phyloP scores from a whole-genome alignment of 2,888 invertebrate species.

The Seladonia tumulorum region DNA sequence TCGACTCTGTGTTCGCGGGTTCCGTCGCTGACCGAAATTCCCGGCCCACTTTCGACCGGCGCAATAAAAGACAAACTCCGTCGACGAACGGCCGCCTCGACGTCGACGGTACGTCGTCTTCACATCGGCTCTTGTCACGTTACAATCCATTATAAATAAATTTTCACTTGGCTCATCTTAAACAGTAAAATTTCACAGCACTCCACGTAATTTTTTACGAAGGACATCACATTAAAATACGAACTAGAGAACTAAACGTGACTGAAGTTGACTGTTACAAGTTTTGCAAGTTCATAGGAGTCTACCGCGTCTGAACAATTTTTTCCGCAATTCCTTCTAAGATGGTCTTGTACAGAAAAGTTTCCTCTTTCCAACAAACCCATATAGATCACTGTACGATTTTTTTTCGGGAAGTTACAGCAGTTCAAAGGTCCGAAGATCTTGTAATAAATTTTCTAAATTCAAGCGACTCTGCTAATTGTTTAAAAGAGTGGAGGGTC shows the following conservation, averaged over 20 bases:
- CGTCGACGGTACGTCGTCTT: background rate
- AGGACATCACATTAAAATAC: too few species aligned
- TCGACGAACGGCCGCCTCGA: background rate
- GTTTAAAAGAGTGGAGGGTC: background rate
- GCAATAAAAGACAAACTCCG: slow-evolving; percentile 37
- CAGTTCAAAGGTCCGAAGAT: background rate
- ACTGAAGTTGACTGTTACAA: too few species aligned
- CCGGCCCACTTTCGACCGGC: slow-evolving; percentile 29
- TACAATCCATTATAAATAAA: background rate
- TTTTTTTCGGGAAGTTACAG: background rate
- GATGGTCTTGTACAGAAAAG: background rate
- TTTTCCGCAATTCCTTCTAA: background rate
- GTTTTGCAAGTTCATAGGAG: too few species aligned
- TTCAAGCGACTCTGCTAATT: background rate
- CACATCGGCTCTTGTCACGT: background rate
- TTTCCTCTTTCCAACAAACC: background rate
- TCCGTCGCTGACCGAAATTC: slow-evolving; percentile 45
- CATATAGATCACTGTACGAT: background rate
- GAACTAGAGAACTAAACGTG: background rate
- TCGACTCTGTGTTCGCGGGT: background rate
- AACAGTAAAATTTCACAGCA: background rate
- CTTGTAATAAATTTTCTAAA: background rate
- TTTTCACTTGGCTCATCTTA: background rate
- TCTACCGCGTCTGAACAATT: background rate
- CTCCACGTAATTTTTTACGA: background rate